phyloP scores from a whole-genome alignment of 2,888 invertebrate genomes.

The Lomographa bimaculata region DNA sequence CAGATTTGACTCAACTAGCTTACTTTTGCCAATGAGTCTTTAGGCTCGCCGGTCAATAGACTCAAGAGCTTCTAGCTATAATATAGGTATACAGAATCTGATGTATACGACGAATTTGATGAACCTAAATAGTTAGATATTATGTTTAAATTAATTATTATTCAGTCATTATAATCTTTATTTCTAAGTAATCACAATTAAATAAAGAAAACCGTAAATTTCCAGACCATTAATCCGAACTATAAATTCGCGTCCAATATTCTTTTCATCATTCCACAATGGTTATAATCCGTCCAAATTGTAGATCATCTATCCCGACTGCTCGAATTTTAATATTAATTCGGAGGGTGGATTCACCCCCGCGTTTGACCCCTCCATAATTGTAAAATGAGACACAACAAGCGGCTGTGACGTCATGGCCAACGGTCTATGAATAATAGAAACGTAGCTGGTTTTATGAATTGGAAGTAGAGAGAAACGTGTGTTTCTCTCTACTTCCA shows the following conservation, averaged over 20 bases:
- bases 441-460: constrained; percentile 19
- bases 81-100: no score
- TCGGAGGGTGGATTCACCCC: constrained; percentile 50
- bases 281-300: constrained; percentile 50
- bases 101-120: no score
- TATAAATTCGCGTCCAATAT: constrained; percentile 6
- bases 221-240: not conserved
- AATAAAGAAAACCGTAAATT: no score
- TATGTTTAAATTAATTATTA: no score
- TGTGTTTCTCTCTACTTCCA: no score
- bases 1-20: no score
- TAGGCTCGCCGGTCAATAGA: no score
- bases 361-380: constrained; percentile 50
- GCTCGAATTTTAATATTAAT: constrained; percentile 65
- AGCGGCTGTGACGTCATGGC: constrained; percentile 17
- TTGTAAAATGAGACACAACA: constrained; percentile 57
- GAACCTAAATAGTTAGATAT: no score
- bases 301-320: constrained; percentile 55
- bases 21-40: no score
- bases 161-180: no score
- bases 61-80: no score
- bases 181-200: no score
- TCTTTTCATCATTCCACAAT: constrained; percentile 17
- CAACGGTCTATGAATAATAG: constrained; percentile 27
- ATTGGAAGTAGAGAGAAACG: constrained; percentile 9